Base-by-base conservation (phyloP, 2,888 invertebrate genomes). In the Cephalotes varians region DNA sequence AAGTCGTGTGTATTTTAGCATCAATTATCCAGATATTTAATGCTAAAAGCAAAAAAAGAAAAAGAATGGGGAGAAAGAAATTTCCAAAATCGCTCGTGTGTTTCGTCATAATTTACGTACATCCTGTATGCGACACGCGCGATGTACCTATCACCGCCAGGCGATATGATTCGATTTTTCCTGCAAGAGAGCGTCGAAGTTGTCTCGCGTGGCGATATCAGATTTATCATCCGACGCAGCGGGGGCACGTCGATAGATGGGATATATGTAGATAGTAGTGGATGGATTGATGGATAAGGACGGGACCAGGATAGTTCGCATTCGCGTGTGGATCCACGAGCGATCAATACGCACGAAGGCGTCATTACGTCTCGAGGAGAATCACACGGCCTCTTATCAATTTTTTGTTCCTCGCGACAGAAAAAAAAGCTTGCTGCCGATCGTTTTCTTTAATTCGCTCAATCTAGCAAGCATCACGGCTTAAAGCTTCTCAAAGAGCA, bases 171-270 rank as follows among this genome's bases (percentile, higher is more conserved):
- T 69, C 54, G 54, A 77, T 77, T 77, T 77, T 77, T 77, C 40
- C 54, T 10, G 21, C 58, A 28, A 40, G 54, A 67, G 67, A 67
- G 67, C 54, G 25, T 37, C 67, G 18, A 77, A 56, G 71, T 69
- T 77, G 77, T 67, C 56, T 69, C 77, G 77, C 71, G 44, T 69
- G 77, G 54, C 31, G 69, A 69, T 67, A 77, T 77, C 31, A 44
- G 69, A 77, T 77, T 77, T 77, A 77, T 77, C 77, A 77, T 77
- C 31, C 69, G 31, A 4, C 40, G 10, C 40, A 21, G 34, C 54
- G 25, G 34, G 3, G 21, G 31, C 54, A 54, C 12, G 31, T 56
- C 69, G 77, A 77, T 54, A 25, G 54, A 54, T 21, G 21, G 34
- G n/a, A 51, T 67, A 54, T 34, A 54, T 28, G 71, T 56, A 69